phyloP scores from a whole-genome alignment of 2,888 invertebrate species.

The Cantharis rufa region DNA sequence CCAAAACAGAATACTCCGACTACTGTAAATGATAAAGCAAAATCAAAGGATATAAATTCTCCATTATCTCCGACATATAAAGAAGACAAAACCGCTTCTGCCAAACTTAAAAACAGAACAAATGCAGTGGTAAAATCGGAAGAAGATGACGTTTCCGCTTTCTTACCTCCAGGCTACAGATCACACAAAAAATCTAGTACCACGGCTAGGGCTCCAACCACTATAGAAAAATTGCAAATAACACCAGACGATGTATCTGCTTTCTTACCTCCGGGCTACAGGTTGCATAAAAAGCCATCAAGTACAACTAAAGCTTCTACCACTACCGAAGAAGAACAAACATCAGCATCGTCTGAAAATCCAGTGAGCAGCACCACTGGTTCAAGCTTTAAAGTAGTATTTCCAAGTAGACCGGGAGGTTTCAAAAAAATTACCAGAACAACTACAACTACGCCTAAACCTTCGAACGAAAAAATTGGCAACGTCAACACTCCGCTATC shows the following conservation, averaged over 20 bases:
- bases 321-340: conserved; percentile 21
- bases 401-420: conserved; percentile 76
- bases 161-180: conserved; percentile 72
- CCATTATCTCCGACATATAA: conserved; percentile 58
- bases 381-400: conserved; percentile 69
- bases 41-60: conserved; percentile 55
- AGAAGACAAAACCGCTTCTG: conserved; percentile 25
- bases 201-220: conserved; percentile 10
- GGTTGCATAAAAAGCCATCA: conserved; percentile 42
- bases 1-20: conserved; percentile 22
- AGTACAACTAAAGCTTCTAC: conserved; percentile 16
- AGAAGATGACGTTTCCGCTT: conserved; percentile 61
- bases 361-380: conserved; percentile 52
- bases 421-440: conserved; percentile 62
- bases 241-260: conserved; percentile 60
- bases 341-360: conserved; percentile 28
- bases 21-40: not conserved
- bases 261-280: conserved; percentile 71
- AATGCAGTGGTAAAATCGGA: conserved; percentile 35
- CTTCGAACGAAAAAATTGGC: conserved; percentile 46
- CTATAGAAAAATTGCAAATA: conserved; percentile 21
- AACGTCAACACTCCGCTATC: conserved; percentile 61
- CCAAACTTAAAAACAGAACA: conserved; percentile 9
- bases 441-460: conserved; percentile 63
- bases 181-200: conserved; percentile 22